A percentile compares a stretch with the other conserved stretches of the same genome.
phyloP scores from a whole-genome alignment of 2,113 vertebrate genomes.

The Shinisaurus crocodilurus region DNA sequence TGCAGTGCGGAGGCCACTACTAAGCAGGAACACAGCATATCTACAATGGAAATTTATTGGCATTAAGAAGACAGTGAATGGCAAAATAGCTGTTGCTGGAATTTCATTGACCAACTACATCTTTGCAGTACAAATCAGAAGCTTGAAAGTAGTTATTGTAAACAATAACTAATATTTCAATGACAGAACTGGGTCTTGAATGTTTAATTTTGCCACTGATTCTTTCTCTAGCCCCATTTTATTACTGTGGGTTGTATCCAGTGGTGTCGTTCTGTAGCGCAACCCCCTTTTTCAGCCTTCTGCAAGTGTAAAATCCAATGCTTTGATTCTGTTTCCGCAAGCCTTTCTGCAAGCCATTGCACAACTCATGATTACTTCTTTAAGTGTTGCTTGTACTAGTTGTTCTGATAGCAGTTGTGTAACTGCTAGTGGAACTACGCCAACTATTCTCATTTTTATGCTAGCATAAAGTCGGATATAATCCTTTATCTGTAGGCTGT shows the following conservation, averaged over 20 bases:
- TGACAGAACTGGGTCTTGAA: not conserved
- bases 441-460: no score
- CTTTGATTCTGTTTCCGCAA: no score
- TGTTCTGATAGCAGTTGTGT: no score
- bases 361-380: no score
- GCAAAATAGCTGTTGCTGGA: not conserved
- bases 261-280: no score
- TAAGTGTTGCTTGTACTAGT: no score
- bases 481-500: not conserved
- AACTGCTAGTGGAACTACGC: no score
- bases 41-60: not conserved
- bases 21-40: not conserved
- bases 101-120: not conserved
- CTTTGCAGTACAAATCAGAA: not conserved
- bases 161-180: not conserved
- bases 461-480: not conserved
- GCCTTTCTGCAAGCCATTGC: no score
- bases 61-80: not conserved
- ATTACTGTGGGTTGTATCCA: not conserved
- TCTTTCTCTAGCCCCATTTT: constrained; percentile 39
- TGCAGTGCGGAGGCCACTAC: not conserved
- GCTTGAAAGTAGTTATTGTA: not conserved
- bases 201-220: not conserved
- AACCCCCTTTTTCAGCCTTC: no score
- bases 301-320: no score